Evolutionary conservation across 2,888 invertebrate genomes (phyloP).

Genomic region (Ernsta delagoae): DNA sequence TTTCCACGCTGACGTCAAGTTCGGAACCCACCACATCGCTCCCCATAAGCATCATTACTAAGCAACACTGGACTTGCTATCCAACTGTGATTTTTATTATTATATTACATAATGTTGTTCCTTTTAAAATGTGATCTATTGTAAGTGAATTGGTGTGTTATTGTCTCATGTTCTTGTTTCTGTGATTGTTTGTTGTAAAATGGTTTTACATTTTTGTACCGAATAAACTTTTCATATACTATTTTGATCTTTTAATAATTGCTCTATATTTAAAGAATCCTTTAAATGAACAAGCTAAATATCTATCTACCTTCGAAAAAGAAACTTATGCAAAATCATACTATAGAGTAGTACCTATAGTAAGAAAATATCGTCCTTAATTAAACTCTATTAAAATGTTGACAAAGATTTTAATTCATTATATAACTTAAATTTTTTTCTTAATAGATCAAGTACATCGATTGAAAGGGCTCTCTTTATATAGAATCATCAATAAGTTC

Average conservation of each 20-base stretch:
- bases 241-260: not conserved
- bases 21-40: constrained; percentile 50
- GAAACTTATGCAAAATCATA: too few species aligned
- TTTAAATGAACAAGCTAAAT: not conserved
- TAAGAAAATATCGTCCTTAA: too few species aligned
- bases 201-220: constrained; percentile 33
- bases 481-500: too few species aligned
- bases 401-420: too few species aligned
- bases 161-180: constrained; percentile 19
- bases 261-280: not conserved
- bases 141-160: constrained; percentile 11
- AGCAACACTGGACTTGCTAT: constrained; percentile 26
- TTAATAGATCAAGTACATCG: too few species aligned
- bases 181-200: constrained; percentile 26
- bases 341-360: too few species aligned
- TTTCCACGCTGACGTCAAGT: constrained; percentile 53
- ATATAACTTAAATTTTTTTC: too few species aligned
- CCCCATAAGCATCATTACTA: constrained; percentile 47
- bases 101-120: constrained; percentile 3
- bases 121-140: constrained; percentile 11
- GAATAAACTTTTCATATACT: constrained; percentile 21
- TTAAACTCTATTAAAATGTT: too few species aligned
- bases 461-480: too few species aligned
- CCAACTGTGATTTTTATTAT: constrained; percentile 28
- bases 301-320: too few species aligned